Evolutionary conservation across 2,797 vertebrate genomes (phyloP).

Genomic region (Cyprinella venusta): DNA sequence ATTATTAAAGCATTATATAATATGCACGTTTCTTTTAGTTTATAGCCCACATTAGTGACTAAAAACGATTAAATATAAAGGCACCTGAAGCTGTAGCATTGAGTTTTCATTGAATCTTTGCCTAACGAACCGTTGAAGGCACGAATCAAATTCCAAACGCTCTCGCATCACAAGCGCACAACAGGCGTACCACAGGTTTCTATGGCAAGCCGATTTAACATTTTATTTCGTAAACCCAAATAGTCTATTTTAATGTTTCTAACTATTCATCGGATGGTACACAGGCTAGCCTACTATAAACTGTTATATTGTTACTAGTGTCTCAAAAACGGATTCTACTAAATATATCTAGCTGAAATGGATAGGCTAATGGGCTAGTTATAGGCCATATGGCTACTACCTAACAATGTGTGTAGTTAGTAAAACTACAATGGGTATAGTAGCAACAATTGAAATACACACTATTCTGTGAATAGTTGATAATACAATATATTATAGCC

Average conservation of each 20-base stretch:
- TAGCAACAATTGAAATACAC: not conserved
- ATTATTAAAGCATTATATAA: not conserved
- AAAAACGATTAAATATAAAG: not conserved
- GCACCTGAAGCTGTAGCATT: not conserved
- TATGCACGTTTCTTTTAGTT: not conserved
- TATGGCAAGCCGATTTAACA: not conserved
- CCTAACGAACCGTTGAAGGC: not conserved
- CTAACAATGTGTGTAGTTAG: not conserved
- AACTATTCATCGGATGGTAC: not conserved
- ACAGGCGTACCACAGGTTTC: conserved; percentile 9
- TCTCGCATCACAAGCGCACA: conserved; percentile 6
- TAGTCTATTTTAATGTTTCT: not conserved
- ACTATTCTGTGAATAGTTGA: not conserved
- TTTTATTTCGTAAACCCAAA: not conserved
- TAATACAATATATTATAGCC: not conserved
- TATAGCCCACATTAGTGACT: not conserved
- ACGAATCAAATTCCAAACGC: conserved; percentile 26
- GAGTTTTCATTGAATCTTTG: not conserved
- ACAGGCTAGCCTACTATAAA: not conserved
- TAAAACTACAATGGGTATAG: not conserved
- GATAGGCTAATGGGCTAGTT: not conserved
- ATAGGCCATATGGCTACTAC: not conserved
- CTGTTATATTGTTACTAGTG: not conserved
- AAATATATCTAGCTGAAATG: not conserved
- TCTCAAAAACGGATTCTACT: not conserved